A percentile compares a stretch with the other conserved stretches of the same genome.
phyloP scores from a whole-genome alignment of 1,140 invertebrate species.

The Anastrepha ludens region DNA sequence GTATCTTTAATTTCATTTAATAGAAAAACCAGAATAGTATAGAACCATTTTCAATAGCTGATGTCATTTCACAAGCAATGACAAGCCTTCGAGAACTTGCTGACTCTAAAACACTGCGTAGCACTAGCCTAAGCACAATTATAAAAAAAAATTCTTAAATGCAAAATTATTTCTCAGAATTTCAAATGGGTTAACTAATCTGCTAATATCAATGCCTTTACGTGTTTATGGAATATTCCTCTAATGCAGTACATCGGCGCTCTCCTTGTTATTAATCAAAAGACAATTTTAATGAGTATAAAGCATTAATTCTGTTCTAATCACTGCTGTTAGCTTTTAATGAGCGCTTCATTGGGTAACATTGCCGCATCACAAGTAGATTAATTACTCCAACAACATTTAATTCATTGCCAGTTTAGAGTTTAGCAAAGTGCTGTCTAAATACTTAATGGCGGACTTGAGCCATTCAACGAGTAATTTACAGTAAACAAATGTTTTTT shows the following conservation, averaged over 20 bases:
- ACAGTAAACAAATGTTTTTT: background rate
- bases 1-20: too few species aligned
- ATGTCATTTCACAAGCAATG: too few species aligned
- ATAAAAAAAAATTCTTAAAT: too few species aligned
- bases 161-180: background rate
- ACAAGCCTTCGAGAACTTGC: too few species aligned
- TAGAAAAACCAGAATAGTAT: too few species aligned
- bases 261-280: slow-evolving; percentile 4
- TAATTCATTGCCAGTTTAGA: slow-evolving; percentile 31
- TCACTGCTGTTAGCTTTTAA: slow-evolving; percentile 14
- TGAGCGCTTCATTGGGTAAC: background rate
- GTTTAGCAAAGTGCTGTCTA: background rate
- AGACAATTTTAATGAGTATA: background rate
- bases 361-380: background rate
- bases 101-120: too few species aligned
- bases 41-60: too few species aligned
- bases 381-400: background rate
- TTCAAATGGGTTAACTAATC: background rate
- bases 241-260: too few species aligned
- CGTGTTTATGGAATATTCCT: too few species aligned
- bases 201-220: too few species aligned
- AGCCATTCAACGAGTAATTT: slow-evolving; percentile 1
- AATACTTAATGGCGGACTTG: background rate
- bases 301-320: slow-evolving; percentile 11
- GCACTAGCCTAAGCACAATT: too few species aligned